Evolutionary conservation across 2,888 invertebrate genomes (phyloP).

Genomic region (Drosophila formosana): DNA sequence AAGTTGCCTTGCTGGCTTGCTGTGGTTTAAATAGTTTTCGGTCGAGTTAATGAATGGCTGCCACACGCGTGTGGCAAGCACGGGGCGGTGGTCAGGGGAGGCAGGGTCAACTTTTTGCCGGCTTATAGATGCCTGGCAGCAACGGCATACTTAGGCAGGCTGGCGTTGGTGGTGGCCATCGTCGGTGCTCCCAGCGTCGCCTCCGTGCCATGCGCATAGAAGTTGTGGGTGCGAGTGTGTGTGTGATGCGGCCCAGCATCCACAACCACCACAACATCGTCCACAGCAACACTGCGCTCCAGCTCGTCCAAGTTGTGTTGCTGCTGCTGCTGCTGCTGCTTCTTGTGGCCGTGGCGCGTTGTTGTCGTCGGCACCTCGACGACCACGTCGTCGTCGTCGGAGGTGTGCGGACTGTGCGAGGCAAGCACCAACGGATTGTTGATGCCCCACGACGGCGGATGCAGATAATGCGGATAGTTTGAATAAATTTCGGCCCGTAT

Average conservation of each 20-base stretch:
- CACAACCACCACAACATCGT: slow-evolving; percentile 82
- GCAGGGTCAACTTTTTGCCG: slow-evolving; percentile 31
- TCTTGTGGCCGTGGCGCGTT: slow-evolving; percentile 72
- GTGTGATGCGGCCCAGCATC: slow-evolving; percentile 60
- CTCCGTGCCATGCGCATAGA: slow-evolving; percentile 70
- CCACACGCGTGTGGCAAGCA: not conserved
- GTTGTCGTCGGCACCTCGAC: slow-evolving; percentile 79
- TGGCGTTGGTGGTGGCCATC: slow-evolving; percentile 52
- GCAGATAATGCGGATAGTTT: slow-evolving; percentile 87
- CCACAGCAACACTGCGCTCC: slow-evolving; percentile 67
- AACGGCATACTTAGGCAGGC: slow-evolving; percentile 59
- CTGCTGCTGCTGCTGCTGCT: slow-evolving; percentile 26
- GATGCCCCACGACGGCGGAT: slow-evolving; percentile 86
- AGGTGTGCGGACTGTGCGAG: slow-evolving; percentile 85
- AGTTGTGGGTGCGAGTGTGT: slow-evolving; percentile 65
- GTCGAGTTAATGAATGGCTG: slow-evolving; percentile 65
- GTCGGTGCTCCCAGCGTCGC: slow-evolving; percentile 60
- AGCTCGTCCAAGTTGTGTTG: slow-evolving; percentile 49
- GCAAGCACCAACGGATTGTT: slow-evolving; percentile 85
- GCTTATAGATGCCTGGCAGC: slow-evolving; percentile 46
- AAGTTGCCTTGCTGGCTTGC: slow-evolving; percentile 51
- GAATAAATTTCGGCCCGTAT: slow-evolving; percentile 87
- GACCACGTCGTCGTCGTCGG: slow-evolving; percentile 82
- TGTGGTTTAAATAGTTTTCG: slow-evolving; percentile 63
- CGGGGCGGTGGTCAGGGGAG: not conserved